These are phyloP conservation scores for Clarias magur DNA, from an alignment of 2,113 vertebrate genomes.

Conservation along the genomic window DNA sequence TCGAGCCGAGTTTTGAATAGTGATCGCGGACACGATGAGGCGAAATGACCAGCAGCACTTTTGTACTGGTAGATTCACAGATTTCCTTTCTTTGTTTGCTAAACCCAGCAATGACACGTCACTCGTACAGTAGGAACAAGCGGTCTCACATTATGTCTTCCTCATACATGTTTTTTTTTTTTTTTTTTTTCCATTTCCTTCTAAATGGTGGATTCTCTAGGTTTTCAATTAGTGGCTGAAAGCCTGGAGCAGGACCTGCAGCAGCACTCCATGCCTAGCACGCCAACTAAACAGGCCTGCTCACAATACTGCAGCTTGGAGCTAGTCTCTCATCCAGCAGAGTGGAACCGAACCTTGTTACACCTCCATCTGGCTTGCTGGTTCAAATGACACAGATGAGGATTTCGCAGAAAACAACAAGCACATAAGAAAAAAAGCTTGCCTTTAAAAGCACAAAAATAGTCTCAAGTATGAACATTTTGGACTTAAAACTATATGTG, in stretches of 20 bases:
- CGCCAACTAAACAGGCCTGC: slow-evolving; percentile 67
- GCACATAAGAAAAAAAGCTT: not conserved
- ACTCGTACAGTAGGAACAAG: not conserved
- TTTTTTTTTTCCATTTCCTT: not conserved
- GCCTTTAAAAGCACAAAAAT: not conserved
- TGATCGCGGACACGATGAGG: not conserved
- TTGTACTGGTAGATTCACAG: not conserved
- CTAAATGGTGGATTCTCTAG: slow-evolving; percentile 56
- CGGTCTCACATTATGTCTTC: not conserved
- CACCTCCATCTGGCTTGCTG: not conserved
- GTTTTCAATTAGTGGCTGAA: slow-evolving; percentile 72
- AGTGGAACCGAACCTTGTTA: slow-evolving; percentile 20
- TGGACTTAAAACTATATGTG: not conserved
- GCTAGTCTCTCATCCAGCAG: slow-evolving; percentile 51
- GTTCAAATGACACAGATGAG: not conserved
- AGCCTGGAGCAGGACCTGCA: slow-evolving; percentile 56
- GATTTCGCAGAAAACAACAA: not conserved
- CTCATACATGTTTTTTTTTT: not conserved
- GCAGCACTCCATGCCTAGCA: slow-evolving; percentile 68
- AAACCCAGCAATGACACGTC: not conserved
- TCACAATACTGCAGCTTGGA: slow-evolving; percentile 62
- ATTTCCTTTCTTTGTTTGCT: not conserved
- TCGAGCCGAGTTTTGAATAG: not conserved
- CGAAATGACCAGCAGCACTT: not conserved
- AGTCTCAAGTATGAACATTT: not conserved